Evolutionary conservation across 2,888 invertebrate species (phyloP), one percentile per base, ranked within the genome.

Genomic region (Tachystola acroxantha): DNA sequence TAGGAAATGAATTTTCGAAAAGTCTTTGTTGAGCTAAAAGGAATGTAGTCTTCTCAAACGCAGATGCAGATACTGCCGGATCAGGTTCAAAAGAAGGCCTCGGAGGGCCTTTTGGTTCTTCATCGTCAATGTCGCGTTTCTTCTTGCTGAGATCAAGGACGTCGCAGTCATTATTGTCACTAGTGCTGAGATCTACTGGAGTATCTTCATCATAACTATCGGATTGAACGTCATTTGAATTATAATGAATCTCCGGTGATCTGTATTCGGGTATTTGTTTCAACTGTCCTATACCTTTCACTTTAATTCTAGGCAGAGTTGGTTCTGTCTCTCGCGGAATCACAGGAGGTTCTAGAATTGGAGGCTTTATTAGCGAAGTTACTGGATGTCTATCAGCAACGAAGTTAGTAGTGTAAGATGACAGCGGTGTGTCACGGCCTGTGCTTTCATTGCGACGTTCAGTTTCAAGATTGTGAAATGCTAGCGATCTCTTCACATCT

Each of bases 91-190:
- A 79, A 0, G 75, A 50, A 42, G 89, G 86, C 51, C 90, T 84
- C 1, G 89, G 84, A 41, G 64, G 59, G 7, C 45, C 37, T 58
- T 78, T 79, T 1, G 72, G 64, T 36, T 79, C 78, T 12, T 80
- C 74, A 32, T 66, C 62, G 36, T 84, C 81, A 1, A 54, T 53
- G 38, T 74, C 78, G 34, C 70, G 76, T 68, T 89, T 91, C 74
- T 95, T 95, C 64, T 94, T 94, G 65, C 95, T 95, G 45, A 96
- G 88, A 78, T 96, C 96, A 30, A 96, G 84, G 3, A 93, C 95
- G 68, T 94, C 93, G 46, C 84, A 85, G 45, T 75, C 79, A 40
- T 77, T 80, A 34, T 79, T 80, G 35, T 84, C 87, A 48, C 68
- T 79, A 76, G 92, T 93, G 43, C 92, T 92, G 14, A 94, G 84